Evolutionary conservation across 2,888 invertebrate genomes (phyloP), one percentile per base, ranked within the genome.

Genomic region (Abrostola tripartita): DNA sequence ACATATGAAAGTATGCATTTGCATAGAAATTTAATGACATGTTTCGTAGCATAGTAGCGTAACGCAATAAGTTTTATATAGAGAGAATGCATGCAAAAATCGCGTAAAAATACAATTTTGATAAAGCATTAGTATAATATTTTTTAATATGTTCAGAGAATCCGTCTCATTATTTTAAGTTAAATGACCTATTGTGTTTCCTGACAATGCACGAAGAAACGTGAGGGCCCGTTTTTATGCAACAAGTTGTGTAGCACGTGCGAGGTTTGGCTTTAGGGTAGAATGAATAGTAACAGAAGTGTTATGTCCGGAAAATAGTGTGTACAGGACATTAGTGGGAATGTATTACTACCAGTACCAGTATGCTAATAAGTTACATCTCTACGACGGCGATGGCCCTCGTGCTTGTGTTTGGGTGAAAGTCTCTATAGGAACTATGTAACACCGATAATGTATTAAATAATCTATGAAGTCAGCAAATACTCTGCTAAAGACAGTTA

Each of bases 361-460:
- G 80, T 85, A 85, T 88, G 84, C 77, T 83, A 87, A 87, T 84
- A 76, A 81, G 76, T 70, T 76, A 68, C 73, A 24, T 81, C 79
- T 81, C 83, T 81, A 81, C 80, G 37, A 76, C 52, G 58, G 72
- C 80, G 37, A 76, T 50, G 58, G 72, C 67, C 69, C 71, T 65
- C 71, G 68, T 71, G 75, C 71, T 74, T 76, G 74, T 77, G 71
- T 76, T 81, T 77, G 55, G 78, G 85, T 81, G 84, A 85, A 86
- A 85, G 85, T 78, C 75, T 59, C 50, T 57, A 56, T 60, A 64
- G 53, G 9, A 49, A 66, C 66, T 71, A 63, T 57, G 63, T 56
- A 65, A 68, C 65, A 67, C 38, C n/a, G 42, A 63, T 65, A 65
- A 56, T 60, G 57, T 60, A 58, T 68, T 73, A 57, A 76, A 64